Evolutionary conservation across 1,140 invertebrate species (phyloP).

Genomic region (Pogonomyrmex barbatus): DNA sequence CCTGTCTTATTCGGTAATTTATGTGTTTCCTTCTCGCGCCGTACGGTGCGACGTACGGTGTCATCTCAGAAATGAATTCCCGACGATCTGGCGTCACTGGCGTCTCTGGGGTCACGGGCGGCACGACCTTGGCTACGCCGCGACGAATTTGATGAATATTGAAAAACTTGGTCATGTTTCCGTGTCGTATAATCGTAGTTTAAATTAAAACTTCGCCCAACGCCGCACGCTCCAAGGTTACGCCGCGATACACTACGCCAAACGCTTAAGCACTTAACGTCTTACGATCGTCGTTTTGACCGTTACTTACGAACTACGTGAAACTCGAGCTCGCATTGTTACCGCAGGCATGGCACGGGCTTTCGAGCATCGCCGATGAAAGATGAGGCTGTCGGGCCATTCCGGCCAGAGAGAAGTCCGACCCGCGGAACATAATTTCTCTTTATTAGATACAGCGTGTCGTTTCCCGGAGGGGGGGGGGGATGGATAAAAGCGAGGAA

Average conservation of each 20-base stretch:
- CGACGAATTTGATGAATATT: background rate
- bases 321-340: slow-evolving; percentile 44
- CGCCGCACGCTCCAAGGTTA: background rate
- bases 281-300: slow-evolving; percentile 21
- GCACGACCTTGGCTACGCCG: too few relatives aligned
- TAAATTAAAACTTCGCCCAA: background rate
- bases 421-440: slow-evolving; percentile 77
- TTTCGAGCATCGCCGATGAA: slow-evolving; percentile 37
- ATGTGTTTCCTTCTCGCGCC: slow-evolving; percentile 31
- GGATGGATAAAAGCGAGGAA: slow-evolving; percentile 71
- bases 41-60: background rate
- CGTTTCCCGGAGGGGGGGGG: slow-evolving; percentile 53
- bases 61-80: background rate
- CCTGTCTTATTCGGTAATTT: slow-evolving; percentile 52
- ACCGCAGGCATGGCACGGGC: background rate
- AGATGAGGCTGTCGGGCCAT: slow-evolving; percentile 58
- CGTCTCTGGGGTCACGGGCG: background rate
- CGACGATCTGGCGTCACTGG: background rate
- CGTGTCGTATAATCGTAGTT: background rate
- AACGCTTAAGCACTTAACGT: background rate
- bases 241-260: background rate
- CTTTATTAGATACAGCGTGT: slow-evolving; percentile 78
- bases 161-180: background rate
- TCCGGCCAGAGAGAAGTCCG: slow-evolving; percentile 55
- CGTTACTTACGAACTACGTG: slow-evolving; percentile 37